These are phyloP conservation scores for rat (Rattus norvegicus) DNA, from an alignment of 2,113 vertebrate genomes.

Conservation along the genomic window DNA sequence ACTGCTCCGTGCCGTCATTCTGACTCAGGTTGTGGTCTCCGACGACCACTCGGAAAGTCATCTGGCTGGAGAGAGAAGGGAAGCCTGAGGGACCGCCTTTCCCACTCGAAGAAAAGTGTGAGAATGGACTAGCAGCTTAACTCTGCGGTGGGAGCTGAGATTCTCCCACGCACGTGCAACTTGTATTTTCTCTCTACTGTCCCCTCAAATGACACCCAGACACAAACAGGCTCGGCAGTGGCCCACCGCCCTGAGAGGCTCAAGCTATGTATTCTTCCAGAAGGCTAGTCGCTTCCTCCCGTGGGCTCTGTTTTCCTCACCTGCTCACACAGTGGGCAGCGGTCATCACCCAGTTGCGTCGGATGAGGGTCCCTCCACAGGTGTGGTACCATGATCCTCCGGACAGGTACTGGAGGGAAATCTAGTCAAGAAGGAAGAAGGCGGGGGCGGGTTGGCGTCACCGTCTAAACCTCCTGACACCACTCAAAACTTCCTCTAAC, in stretches of 20 bases:
- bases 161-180: neutral
- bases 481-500: neutral
- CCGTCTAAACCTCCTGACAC: neutral
- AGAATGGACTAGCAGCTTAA: neutral
- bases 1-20: slow-evolving; percentile 90
- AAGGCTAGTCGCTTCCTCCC: neutral
- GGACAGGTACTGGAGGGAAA: slow-evolving; percentile 90
- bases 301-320: slow-evolving; percentile 72
- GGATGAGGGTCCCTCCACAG: slow-evolving; percentile 92
- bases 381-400: slow-evolving; percentile 87
- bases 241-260: neutral
- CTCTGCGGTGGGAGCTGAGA: neutral
- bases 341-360: slow-evolving; percentile 91
- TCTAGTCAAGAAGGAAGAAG: slow-evolving; percentile 77
- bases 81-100: neutral
- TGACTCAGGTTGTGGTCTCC: slow-evolving; percentile 91
- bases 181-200: neutral
- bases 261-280: neutral
- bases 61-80: slow-evolving; percentile 31
- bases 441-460: neutral
- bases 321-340: slow-evolving; percentile 92
- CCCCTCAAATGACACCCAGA: neutral
- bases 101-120: neutral
- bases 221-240: neutral
- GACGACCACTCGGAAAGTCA: slow-evolving; percentile 90